Evolutionary conservation across 2,888 invertebrate genomes (phyloP).

Genomic region (Drosophila ochracea): DNA sequence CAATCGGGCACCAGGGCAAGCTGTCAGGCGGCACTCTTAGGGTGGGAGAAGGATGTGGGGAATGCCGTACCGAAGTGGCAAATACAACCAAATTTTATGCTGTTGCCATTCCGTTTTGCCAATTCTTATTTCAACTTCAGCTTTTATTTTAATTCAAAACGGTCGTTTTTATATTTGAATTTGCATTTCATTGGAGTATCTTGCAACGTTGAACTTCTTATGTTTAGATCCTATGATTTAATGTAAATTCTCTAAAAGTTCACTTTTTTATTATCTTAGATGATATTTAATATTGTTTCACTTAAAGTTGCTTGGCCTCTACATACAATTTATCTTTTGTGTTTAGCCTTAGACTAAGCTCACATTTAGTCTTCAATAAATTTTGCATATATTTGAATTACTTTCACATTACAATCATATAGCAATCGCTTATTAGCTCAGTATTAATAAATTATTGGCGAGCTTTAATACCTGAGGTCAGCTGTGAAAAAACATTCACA

Average conservation of each 20-base stretch:
- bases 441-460: neutral
- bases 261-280: neutral
- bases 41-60: neutral
- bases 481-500: neutral
- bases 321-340: neutral
- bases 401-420: neutral
- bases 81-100: slow-evolving; percentile 67
- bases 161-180: slow-evolving; percentile 65
- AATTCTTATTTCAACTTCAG: slow-evolving; percentile 64
- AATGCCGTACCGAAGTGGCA: slow-evolving; percentile 45
- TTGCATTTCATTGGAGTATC: slow-evolving; percentile 32
- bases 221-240: slow-evolving; percentile 4
- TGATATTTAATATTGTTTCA: neutral
- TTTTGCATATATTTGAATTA: neutral
- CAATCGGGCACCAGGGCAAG: slow-evolving; percentile 60
- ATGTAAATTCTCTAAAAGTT: slow-evolving; percentile 8
- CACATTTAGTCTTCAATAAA: neutral
- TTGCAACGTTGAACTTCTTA: slow-evolving; percentile 6
- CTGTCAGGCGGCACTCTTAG: slow-evolving; percentile 23
- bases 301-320: neutral
- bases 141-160: slow-evolving; percentile 64
- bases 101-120: slow-evolving; percentile 74
- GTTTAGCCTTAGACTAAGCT: neutral
- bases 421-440: neutral
- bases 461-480: neutral